Base-by-base conservation (phyloP, 2,113 vertebrate genomes). In the Neodon shergylaensis region DNA sequence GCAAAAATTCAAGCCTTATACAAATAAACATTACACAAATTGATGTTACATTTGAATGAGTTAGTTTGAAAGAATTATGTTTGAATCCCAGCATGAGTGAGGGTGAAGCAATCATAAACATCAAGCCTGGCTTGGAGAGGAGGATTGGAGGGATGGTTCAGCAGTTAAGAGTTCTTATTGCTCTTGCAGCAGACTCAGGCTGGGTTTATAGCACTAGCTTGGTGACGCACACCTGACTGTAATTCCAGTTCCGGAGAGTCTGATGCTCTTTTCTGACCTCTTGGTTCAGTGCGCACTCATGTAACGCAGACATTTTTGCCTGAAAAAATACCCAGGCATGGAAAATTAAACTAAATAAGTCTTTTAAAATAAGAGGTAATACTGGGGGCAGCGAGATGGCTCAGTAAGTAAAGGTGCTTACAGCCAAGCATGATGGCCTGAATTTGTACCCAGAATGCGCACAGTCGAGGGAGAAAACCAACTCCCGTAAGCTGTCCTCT, bases 11-110 rank as follows among this genome's bases (percentile, higher is more conserved):
- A 96, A 84, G 28, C 74, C 74, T 13, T 90, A 58, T 77, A 74
- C 19, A 95, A 92, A 77, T 68, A 58, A 28, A 3, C 13, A 82
- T 83, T 90, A n/a, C 77, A 65, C 17, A 94, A 95, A 72, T 52
- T 13, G 28, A 5, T 58, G 1, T 88, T 72, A 10, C 44, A 49
- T 92, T 94, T 88, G 87, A 84, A 90, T 58, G 54, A 52, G 52
- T 90, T 96, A 79, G 28, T 79, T 96, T 76, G 44, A 77, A 94
- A 14, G 52, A 58, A 17, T 90, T 96, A 79, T 88, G n/a, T 79
- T 96, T 81, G 44, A 78, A 94, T 97, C 86, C 7, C 8, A 94
- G 31, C 22, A 74, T 90, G 91, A 78, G 1, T 52, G 28, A 73
- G 47, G 73, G 70, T 44, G 92, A 8, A 49, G 39, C 22, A 76